Conservation (phyloP, 2,888 invertebrate species). For the Arge pagana region DNA sequence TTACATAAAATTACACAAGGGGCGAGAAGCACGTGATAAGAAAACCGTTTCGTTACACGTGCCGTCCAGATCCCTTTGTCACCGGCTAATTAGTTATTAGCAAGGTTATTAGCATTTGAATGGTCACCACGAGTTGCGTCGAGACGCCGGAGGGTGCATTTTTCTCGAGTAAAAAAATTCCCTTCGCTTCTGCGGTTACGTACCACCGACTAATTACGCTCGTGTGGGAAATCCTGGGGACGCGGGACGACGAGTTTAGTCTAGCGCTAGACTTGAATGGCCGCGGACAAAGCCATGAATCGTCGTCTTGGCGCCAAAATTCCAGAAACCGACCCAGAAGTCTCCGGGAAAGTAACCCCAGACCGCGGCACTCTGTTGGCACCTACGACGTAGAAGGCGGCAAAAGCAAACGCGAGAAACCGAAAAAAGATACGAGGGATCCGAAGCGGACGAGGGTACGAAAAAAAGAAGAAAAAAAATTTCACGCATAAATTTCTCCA, state of each 20-base stretch:
- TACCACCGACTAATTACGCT: constrained; percentile 16
- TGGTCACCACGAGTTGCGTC: constrained; percentile 1
- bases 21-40: no score
- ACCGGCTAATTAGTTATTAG: constrained; percentile 17
- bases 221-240: constrained; percentile 16
- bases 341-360: constrained; percentile 11
- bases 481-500: constrained; percentile 20
- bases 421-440: no score
- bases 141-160: constrained; percentile 6
- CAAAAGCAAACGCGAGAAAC: not conserved
- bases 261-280: constrained; percentile 12
- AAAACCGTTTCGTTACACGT: constrained; percentile 15
- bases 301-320: constrained; percentile 22
- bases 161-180: not conserved
- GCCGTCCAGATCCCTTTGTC: constrained; percentile 18
- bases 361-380: not conserved
- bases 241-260: constrained; percentile 20
- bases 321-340: constrained; percentile 15
- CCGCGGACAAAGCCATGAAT: constrained; percentile 19
- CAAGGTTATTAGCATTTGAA: constrained; percentile 19
- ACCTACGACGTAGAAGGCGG: not conserved
- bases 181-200: constrained; percentile 8
- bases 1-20: no score
- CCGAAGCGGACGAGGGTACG: no score
- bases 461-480: constrained; percentile 1